Conservation (phyloP, 2,113 vertebrate species). For the Calcarius ornatus region DNA sequence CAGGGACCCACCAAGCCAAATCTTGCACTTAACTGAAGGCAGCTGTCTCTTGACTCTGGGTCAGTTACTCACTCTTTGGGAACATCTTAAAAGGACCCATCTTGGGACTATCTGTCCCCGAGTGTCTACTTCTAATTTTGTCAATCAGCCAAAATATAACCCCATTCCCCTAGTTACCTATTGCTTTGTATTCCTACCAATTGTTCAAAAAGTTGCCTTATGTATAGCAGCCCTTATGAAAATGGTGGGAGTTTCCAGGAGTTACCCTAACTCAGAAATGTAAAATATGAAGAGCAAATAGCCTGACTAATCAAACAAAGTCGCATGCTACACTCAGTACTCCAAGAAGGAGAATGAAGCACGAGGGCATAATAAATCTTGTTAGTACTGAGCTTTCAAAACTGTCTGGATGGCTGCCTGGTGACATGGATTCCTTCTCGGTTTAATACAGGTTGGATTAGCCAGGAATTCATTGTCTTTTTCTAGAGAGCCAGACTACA, state of each 20-base stretch:
- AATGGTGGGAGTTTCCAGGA: not conserved
- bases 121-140: not conserved
- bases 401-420: not conserved
- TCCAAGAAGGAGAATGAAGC: conserved; percentile 19
- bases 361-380: conserved; percentile 34
- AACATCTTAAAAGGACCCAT: not conserved
- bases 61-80: not conserved
- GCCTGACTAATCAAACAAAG: conserved; percentile 46
- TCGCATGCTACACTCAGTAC: not conserved
- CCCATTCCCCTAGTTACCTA: not conserved
- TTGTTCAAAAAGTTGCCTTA: not conserved
- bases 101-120: not conserved
- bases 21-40: not conserved
- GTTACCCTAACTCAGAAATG: conserved; percentile 5
- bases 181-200: not conserved
- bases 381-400: conserved; percentile 37
- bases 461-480: conserved; percentile 24
- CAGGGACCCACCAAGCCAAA: not conserved
- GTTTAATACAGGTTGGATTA: conserved; percentile 43
- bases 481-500: not conserved
- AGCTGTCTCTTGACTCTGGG: not conserved
- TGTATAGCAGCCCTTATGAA: not conserved
- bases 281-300: conserved; percentile 43
- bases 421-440: conserved; percentile 29
- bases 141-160: not conserved